Base-by-base conservation (phyloP, 2,888 invertebrate genomes). In the Tetanocera ferruginea region DNA sequence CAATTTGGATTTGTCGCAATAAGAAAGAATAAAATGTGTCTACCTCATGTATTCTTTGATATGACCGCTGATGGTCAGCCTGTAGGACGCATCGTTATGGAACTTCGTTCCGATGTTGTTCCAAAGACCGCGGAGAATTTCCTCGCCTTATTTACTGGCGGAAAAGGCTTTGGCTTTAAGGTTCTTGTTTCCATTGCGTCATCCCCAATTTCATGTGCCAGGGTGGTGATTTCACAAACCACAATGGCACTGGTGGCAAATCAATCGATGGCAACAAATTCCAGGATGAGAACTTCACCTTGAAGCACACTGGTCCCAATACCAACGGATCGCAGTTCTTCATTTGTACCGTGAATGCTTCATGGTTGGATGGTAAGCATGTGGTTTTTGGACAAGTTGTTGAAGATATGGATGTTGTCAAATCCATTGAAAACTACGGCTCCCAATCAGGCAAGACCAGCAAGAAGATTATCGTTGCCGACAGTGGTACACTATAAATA, bases 321-420 rank as follows among this genome's bases (percentile, higher is more conserved):
- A 98, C 98, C 81, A 98, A 98, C 90, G 98, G 98, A 75, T 97
- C 97, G 80, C 98, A 99, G 90, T 99, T 98, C 92, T 99, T 99
- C 90, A 94, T 99, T 85, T 97, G 97, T 81, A 97, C 97, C 81
- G 95, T 94, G 52, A 95, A 97, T 88, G 98, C 98, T 66, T 92
- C 94, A 69, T 99, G 98, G 98, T 91, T 98, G 86, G 97, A 98
- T 87, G 94, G 94, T 87, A 96, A 96, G 90, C 98, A 98, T 89
- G 98, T 98, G 80, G 98, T 98, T 1, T 98, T 98, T 89, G 98
- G 98, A 72, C 91, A 93, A 83, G 96, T 98, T 67, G 94, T 95
- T 60, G 97, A 97, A 86, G 98, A 98, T 77, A 93, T 97, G 94
- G 97, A 98, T 87, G 92, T 97, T 82, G 96, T 98, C 34, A 95